Percentiles rank a stretch among this genome's conserved stretches.
Conservation (phyloP, 2,113 vertebrate species). For the Dipodomys merriami region DNA sequence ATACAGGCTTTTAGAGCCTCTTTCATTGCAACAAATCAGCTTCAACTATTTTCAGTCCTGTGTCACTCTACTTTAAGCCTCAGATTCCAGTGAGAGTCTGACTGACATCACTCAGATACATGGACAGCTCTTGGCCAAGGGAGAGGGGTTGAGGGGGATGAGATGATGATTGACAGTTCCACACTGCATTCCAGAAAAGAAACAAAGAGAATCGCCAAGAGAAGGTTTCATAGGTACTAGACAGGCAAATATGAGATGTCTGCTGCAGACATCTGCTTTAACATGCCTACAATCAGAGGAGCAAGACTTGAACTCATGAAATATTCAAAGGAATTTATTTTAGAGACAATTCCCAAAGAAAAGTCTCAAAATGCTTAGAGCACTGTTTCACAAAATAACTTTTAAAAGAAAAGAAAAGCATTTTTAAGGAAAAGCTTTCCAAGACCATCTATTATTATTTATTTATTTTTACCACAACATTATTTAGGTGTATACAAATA, state of each 20-base stretch:
- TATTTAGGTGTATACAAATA: neutral
- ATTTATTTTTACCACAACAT: neutral
- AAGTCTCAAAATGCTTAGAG: neutral
- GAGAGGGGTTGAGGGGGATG: neutral
- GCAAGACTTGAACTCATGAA: neutral
- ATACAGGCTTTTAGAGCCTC: neutral
- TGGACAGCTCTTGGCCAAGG: neutral
- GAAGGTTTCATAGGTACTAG: neutral
- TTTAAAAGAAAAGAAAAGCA: neutral
- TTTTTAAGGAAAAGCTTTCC: neutral
- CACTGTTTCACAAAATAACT: neutral
- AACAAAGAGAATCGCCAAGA: neutral
- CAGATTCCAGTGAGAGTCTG: conserved; percentile 31
- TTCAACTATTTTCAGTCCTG: conserved; percentile 68
- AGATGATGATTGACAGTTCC: conserved; percentile 8
- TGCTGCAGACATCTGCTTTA: neutral
- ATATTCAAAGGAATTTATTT: neutral
- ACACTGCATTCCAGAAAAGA: conserved; percentile 36
- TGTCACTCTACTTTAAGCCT: conserved; percentile 61
- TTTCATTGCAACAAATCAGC: conserved; percentile 35
- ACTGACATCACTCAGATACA: neutral
- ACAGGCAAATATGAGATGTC: neutral
- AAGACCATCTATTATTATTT: neutral
- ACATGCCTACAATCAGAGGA: neutral
- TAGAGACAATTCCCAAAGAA: neutral